Base-by-base conservation (phyloP, 2,113 vertebrate genomes). In the Pholis gunnellus region DNA sequence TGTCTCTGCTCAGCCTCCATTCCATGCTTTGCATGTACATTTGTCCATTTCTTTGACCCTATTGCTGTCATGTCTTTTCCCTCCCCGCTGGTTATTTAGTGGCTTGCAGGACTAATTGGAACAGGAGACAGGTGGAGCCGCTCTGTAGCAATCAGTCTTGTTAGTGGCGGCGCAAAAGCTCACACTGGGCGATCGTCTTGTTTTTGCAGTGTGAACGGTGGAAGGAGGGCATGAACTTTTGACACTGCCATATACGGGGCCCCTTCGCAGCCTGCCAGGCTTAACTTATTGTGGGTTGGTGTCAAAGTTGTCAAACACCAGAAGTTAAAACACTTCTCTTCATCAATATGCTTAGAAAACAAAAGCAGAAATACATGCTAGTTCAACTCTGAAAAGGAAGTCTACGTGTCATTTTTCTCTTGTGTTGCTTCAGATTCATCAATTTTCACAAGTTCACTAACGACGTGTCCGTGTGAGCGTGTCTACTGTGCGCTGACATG, bases 101-200 rank as follows among this genome's bases (percentile, higher is more conserved):
- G 93, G 92, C 87, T 86, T 36, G 85, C 87, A 93, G 94, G 95
- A 95, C 96, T 96, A 97, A 97, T 96, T 95, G 93, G 95, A 90
- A 92, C 93, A 78, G 63, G 94, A 94, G 95, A 94, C 95, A 97
- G 97, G 96, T 95, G 96, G 94, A 74, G 86, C 94, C 92, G 80
- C 95, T 96, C 94, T 94, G 86, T 91, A 94, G 95, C 95, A 93
- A 95, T 96, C 97, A 95, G 95, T 95, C 96, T 96, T 95, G 93
- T 97, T 96, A 96, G 95, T 93, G 93, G 78, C 85, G 82, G 73
- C 75, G 70, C 54, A 50, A 2, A 14, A 72, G 83, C 86, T 83
- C 86, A 83, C 72, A 52, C 81, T 78, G 87, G 85, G 86, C 92
- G 92, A 96, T 95, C 94, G 95, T 95, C 95, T 96, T 96, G 94